Conservation (phyloP, 2,888 invertebrate species). For the Drosophila longiperda region DNA sequence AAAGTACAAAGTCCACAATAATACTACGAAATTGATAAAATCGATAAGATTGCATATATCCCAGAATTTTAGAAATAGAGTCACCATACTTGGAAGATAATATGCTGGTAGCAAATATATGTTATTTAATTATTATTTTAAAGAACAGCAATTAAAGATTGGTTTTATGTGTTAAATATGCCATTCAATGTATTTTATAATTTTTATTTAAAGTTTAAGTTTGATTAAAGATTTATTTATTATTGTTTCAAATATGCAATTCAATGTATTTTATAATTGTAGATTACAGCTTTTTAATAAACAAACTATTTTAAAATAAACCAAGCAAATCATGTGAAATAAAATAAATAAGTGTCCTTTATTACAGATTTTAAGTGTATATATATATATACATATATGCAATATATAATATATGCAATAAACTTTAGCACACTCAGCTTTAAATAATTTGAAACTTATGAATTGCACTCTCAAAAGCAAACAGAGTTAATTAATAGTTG, state of each 20-base stretch:
- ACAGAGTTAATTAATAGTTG: slow-evolving; percentile 3
- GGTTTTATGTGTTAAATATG: not conserved
- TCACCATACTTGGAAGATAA: no score
- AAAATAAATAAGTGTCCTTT: not conserved
- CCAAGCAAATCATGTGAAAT: not conserved
- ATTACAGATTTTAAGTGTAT: not conserved
- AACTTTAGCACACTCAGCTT: not conserved
- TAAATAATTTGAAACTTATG: not conserved
- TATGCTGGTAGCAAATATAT: no score
- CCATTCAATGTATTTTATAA: not conserved
- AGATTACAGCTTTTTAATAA: not conserved
- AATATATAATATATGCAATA: not conserved
- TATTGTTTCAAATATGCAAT: not conserved
- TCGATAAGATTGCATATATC: no score
- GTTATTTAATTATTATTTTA: no score
- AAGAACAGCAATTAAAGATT: no score
- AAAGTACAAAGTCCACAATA: no score
- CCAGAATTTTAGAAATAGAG: no score
- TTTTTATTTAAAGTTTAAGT: no score
- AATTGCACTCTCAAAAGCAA: not conserved
- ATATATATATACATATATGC: no score
- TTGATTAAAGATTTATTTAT: no score
- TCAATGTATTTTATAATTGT: not conserved
- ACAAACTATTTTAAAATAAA: not conserved
- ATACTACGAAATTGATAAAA: no score